Evolutionary conservation across 2,888 invertebrate genomes (phyloP).

Genomic region (Seira sanloemensis): DNA sequence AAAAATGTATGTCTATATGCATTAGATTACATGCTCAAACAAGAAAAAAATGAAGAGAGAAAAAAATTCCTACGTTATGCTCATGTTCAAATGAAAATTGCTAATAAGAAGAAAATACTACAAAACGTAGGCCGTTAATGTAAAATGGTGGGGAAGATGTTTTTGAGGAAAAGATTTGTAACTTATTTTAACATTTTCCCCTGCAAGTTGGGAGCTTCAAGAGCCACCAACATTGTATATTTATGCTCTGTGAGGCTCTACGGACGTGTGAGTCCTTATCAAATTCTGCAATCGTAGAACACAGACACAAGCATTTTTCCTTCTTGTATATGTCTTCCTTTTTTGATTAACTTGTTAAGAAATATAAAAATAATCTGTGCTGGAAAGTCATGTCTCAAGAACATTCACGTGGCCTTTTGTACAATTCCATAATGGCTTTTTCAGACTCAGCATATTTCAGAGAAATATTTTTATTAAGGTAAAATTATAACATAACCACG

Average conservation of each 20-base stretch:
- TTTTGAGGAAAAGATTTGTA: neutral
- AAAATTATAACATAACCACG: neutral
- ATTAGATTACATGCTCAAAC: no score
- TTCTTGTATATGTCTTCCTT: neutral
- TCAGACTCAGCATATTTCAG: neutral
- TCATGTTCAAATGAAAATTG: neutral
- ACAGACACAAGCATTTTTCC: no score
- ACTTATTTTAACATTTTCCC: no score
- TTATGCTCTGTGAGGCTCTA: neutral
- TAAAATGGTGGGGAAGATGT: neutral
- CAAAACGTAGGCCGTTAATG: neutral
- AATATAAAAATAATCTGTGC: neutral
- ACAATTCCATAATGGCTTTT: neutral
- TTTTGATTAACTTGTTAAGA: conserved; percentile 36
- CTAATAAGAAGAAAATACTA: neutral
- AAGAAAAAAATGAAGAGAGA: no score
- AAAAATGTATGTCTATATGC: no score
- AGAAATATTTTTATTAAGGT: neutral
- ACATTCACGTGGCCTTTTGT: neutral
- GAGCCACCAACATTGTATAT: neutral
- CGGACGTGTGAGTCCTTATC: conserved; percentile 15
- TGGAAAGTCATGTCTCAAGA: no score
- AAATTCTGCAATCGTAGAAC: conserved; percentile 33
- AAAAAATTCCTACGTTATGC: no score
- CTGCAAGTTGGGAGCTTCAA: no score